Evolutionary conservation across 2,113 vertebrate species (phyloP), one percentile per base, ranked within the genome.

Genomic region (Terrapene triunguis): DNA sequence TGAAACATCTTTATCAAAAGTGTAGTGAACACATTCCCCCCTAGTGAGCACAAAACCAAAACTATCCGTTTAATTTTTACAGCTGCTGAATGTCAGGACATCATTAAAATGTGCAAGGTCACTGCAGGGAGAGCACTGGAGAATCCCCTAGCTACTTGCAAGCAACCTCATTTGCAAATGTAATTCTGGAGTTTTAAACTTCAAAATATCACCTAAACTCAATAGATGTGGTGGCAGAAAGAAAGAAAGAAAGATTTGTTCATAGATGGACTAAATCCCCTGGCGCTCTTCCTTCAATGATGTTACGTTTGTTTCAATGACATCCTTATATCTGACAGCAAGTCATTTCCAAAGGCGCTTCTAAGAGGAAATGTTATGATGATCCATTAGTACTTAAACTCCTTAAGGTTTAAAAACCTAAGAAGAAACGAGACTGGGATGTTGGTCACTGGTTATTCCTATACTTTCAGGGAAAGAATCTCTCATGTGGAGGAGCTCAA

Each of bases 221-320:
- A 89, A 72, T 13, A 38, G 42, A 82, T 80, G 47, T 85, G 65
- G 42, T 44, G 87, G 74, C 69, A 35, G 47, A 85, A 57, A 81
- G 62, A 84, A 84, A 89, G 65, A 85, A 84, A 89, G 62, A 84
- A 74, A 89, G 47, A 72, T 16, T 21, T 91, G 80, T 65, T 94
- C 55, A 51, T 76, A 65, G 80, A 79, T 11, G 80, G 65, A 72
- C 50, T 1, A 1, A 0, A 7, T 38, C 51, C 62, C 5, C 6
- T 22, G 53, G 83, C 80, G 1, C 29, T 85, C 35, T 72, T 88
- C 48, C 65, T 93, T 81, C 79, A 6, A 4, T 8, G 14, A 38
- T 22, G n/a, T 25, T 79, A 85, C 0, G 82, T 69, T 27, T 48
- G 27, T 80, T 92, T 84, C 62, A 80, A 16, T 51, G 81, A 44